These are phyloP conservation scores for Morelia viridis DNA, from an alignment of 2,797 vertebrate species.

Conservation along the genomic window DNA sequence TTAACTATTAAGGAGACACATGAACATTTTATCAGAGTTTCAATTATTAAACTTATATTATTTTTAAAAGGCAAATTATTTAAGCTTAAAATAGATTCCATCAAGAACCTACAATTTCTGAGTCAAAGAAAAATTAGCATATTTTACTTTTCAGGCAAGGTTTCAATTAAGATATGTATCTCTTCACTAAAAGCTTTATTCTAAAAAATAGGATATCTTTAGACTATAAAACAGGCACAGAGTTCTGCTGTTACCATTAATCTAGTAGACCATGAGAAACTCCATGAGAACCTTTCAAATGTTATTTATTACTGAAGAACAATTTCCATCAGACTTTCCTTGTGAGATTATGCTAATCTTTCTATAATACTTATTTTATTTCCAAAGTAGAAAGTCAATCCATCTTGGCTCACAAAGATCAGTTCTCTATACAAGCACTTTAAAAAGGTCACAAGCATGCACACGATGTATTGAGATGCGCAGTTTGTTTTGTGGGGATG, in stretches of 20 bases:
- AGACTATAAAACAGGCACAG: background rate
- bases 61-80: background rate
- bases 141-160: background rate
- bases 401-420: background rate
- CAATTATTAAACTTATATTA: background rate
- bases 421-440: background rate
- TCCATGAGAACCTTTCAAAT: background rate
- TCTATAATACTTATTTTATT: background rate
- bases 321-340: background rate
- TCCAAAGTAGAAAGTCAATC: background rate
- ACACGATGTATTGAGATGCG: background rate
- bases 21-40: background rate
- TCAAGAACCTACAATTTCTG: background rate
- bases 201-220: background rate
- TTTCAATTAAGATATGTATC: background rate
- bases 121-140: background rate
- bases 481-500: background rate
- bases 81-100: background rate
- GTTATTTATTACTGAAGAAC: background rate
- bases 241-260: background rate
- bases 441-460: background rate
- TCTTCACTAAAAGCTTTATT: background rate
- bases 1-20: background rate
- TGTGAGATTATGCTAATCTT: background rate
- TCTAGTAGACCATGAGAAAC: conserved; percentile 3